Base-by-base conservation (phyloP, 2,888 invertebrate species). In the Amphimallon solstitiale region DNA sequence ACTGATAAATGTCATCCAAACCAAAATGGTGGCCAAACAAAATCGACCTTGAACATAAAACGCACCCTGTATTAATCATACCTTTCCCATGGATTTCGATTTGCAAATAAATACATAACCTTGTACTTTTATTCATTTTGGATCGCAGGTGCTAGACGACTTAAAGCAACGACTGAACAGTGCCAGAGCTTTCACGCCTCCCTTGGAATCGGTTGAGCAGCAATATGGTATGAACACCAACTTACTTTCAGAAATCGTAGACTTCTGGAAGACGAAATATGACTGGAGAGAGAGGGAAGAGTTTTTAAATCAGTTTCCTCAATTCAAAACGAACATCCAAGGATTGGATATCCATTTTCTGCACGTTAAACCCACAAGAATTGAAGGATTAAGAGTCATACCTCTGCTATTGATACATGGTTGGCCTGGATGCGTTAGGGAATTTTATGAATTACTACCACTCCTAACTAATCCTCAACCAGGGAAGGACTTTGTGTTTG, bases 391-490 rank as follows among this genome's bases (percentile, higher is more conserved):
- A n/a, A 68, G 71, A 51, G 85, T 88, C 0, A 71, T 90, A 0
- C 92, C 93, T 0, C 75, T 94, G 0, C 80, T 93, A 2, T 73
- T 96, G 52, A 81, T 92, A 12, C 95, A 97, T 78, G 96, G 96
- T 40, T 96, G 96, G 96, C 95, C 95, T 0, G 94, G 95, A 0
- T 93, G 92, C 0, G 86, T 94, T 1, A 84, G 90, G n/a, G 95
- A 96, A 82, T 95, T 94, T 81, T 91, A 91, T 75, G 89, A 89
- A 63, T 81, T 92, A 0, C 89, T 93, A 56, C 92, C 92, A 0
- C 77, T 87, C 46, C 82, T 94, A 10, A 89, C 86, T 0, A 83
- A 83, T 0, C 84, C 84, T 0, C 82, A 83, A n/a, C 17, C 37
- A n/a, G 59, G 52, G 1, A 65, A 51, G 21, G 56, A 65, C 34